Percentiles rank a stretch among this genome's conserved stretches.
These are phyloP conservation scores for Tinamus major DNA, from an alignment of 2,797 vertebrate species.

Conservation along the genomic window DNA sequence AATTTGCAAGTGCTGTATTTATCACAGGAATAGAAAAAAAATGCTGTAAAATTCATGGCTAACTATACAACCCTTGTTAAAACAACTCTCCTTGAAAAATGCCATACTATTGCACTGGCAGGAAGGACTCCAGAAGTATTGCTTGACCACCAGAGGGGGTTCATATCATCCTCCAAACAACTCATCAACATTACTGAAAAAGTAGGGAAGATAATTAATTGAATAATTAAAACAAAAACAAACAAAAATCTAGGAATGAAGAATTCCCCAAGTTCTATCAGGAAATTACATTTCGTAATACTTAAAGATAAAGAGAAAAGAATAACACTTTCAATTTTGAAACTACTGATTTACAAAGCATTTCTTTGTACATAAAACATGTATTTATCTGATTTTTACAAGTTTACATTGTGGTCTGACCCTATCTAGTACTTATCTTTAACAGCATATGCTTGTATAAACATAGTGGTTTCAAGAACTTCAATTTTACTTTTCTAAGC, in stretches of 20 bases:
- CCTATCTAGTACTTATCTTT: neutral
- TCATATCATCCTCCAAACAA: neutral
- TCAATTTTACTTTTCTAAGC: neutral
- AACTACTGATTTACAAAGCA: neutral
- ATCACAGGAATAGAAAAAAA: neutral
- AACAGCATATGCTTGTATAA: neutral
- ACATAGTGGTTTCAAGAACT: neutral
- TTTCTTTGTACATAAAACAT: neutral
- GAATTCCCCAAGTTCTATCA: neutral
- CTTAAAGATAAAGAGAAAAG: neutral
- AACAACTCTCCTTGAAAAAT: neutral
- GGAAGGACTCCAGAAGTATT: neutral
- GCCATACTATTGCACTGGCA: rapidly evolving
- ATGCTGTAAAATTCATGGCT: neutral
- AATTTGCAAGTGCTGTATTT: neutral
- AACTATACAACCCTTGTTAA: rapidly evolving
- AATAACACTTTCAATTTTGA: neutral
- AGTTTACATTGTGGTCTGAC: rapidly evolving
- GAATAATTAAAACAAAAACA: constrained; percentile 10
- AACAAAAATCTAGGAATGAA: neutral
- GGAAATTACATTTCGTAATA: neutral
- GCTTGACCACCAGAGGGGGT: constrained; percentile 59
- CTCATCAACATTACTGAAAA: neutral
- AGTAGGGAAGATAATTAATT: neutral
- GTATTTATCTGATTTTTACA: neutral